Base-by-base conservation (phyloP, 2,888 invertebrate species). In the Meiosimyza platycephala region DNA sequence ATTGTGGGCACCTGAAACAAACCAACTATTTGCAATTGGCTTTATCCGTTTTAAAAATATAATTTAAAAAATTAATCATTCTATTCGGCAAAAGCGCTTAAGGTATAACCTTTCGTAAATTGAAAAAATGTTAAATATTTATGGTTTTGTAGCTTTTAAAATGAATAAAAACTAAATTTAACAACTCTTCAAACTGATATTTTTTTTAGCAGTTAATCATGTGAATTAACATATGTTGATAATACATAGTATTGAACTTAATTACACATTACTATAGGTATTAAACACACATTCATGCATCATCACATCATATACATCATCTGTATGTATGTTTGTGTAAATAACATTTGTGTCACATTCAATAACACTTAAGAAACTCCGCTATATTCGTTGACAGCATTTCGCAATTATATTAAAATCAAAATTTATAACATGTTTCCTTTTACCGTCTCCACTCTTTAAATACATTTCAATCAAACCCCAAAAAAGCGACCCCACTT, bases 291-390 rank as follows among this genome's bases (percentile, higher is more conserved):
- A 63, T 55, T 51, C 70, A 72, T 28, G 72, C 1, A 76, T 70
- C 74, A 75, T 74, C 59, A 48, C 40, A 66, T 40, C 54, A 74
- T 62, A 71, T 67, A 74, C 55, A 68, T 62, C 55, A 59, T 73
- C 66, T 48, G 73, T 74, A 77, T 52, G 59, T 55, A 48, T 22
- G 47, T 68, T 18, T 55, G 66, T n/a, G 66, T 33, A 66, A 28
- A 16, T 50, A 22, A 33, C 65, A 65, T 52, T 65, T 65, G 65
- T 48, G 7, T 65, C 65, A 50, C 22, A 22, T 52, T 52, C 33
- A 40, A 66, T 54, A 54, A 40, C 51, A 54, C 33, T 33, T 40
- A 66, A 63, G 18, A 48, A 16, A 47, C 9, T 9, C 40, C 1
- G 40, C 9, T 63, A 18, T 48, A 50, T 18, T 48, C 16, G 47